These are phyloP conservation scores for Thymallus thymallus DNA, from an alignment of 2,113 vertebrate genomes.

Conservation along the genomic window DNA sequence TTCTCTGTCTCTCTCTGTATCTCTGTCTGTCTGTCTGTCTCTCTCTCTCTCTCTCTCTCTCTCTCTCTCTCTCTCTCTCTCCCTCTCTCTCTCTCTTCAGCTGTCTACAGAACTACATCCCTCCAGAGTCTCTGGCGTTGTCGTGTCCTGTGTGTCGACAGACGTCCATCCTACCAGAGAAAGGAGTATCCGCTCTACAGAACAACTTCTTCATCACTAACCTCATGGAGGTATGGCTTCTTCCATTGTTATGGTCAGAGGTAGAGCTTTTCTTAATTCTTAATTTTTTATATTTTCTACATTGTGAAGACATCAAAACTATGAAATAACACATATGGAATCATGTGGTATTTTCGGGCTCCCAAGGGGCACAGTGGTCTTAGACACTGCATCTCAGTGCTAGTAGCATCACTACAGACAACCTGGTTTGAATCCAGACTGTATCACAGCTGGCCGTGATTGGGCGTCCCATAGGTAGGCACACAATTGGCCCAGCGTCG, in stretches of 20 bases:
- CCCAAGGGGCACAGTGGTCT: too few relatives aligned
- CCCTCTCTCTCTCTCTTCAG: constrained; percentile 55
- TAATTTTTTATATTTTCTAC: too few relatives aligned
- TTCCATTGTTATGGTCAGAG: neutral
- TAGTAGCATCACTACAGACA: too few relatives aligned
- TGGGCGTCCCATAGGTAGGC: too few relatives aligned
- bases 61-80: neutral
- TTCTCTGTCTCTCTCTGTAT: neutral
- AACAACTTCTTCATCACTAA: constrained; percentile 98
- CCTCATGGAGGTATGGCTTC: constrained; percentile 82
- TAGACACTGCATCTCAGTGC: too few relatives aligned
- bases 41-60: neutral
- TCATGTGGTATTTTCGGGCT: too few relatives aligned
- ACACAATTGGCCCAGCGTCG: too few relatives aligned
- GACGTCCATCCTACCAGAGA: constrained; percentile 92
- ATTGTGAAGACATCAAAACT: too few relatives aligned
- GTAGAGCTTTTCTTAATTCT: too few relatives aligned
- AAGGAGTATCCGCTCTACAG: constrained; percentile 89
- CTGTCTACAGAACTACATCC: constrained; percentile 95
- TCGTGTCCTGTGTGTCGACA: constrained; percentile 93
- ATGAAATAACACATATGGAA: too few relatives aligned
- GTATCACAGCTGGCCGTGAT: too few relatives aligned
- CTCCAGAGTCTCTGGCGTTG: constrained; percentile 88
- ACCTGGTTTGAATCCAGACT: too few relatives aligned
- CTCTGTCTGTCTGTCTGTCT: neutral